Base-by-base conservation (phyloP, 2,888 invertebrate genomes). In the Pristionchus japonicus region DNA sequence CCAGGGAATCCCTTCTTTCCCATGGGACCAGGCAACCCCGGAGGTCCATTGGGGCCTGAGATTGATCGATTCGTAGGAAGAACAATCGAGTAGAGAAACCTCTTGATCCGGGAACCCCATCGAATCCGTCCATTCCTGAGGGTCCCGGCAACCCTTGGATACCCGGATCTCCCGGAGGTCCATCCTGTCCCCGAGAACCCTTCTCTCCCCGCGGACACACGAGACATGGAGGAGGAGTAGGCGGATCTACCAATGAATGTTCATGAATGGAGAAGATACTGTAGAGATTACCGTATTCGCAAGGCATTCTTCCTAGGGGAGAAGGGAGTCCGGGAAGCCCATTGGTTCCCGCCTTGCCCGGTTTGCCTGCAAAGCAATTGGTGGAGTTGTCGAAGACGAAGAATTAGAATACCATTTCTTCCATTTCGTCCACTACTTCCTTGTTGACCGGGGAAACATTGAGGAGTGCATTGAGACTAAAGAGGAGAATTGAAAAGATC, bases 281-380 rank as follows among this genome's bases (percentile, higher is more conserved):
- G 43, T 27, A 15, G 20, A 27, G 23, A 15, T 31, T 82, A 82
- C 82, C 82, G 82, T 82, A 82, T 57, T 37, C 82, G 31, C 82
- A 82, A 17, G 52, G 52, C 52, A 49, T 82, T 52, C 82, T 27
- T 11, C 82, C 82, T 6, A 52, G 43, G 27, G 43, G 64, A n/a
- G 43, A 61, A n/a, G 67, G 85, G 1, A 85, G 23, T 43, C 64
- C 85, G 6, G 67, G 85, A 20, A 85, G 15, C 9, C 82, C 85
- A 47, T 85, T 34, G 1, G 49, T 85, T 20, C 85, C 85, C n/a
- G 37, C 43, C 40, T 85, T 67, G 7, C 85, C 85, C n/a, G 61
- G 37, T 43, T 43, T 43, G 0, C 85, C 85, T 82, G 31, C 13
- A 34, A 34, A 20, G 23, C 1, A 34, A 82, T 34, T 49, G 34